Conservation (phyloP, 2,797 vertebrate genomes). For the Muscicapa comitata region DNA sequence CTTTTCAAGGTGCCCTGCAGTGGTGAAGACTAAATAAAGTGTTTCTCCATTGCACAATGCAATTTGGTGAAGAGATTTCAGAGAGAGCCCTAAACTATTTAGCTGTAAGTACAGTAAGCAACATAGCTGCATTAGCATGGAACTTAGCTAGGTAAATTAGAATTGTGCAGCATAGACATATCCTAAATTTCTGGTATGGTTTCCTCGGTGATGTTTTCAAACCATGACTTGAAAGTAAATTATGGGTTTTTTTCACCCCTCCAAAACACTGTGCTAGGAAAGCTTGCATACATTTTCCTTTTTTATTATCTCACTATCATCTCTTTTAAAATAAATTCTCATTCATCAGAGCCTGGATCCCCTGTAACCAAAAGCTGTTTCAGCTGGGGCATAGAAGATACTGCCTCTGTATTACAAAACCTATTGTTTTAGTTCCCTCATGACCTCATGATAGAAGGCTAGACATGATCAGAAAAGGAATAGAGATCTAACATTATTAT, state of each 20-base stretch:
- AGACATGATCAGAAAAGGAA: not conserved
- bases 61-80: not conserved
- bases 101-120: not conserved
- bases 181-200: conserved; percentile 1
- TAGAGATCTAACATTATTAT: not conserved
- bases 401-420: not conserved
- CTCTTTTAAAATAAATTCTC: conserved; percentile 6
- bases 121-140: conserved; percentile 16
- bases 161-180: not conserved
- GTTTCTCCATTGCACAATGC: not conserved
- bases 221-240: conserved; percentile 15
- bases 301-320: not conserved
- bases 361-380: not conserved
- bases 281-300: not conserved
- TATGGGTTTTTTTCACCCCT: not conserved
- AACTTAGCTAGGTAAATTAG: conserved; percentile 14
- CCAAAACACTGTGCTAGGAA: not conserved
- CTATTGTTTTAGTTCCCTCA: not conserved
- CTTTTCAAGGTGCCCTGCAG: not conserved
- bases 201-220: conserved; percentile 16
- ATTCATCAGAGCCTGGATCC: not conserved
- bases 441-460: not conserved
- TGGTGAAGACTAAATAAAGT: not conserved
- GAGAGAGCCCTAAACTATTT: conserved; percentile 18
- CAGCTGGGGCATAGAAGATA: not conserved